Evolutionary conservation across 2,797 vertebrate species (phyloP).

Genomic region (Amblyraja radiata): DNA sequence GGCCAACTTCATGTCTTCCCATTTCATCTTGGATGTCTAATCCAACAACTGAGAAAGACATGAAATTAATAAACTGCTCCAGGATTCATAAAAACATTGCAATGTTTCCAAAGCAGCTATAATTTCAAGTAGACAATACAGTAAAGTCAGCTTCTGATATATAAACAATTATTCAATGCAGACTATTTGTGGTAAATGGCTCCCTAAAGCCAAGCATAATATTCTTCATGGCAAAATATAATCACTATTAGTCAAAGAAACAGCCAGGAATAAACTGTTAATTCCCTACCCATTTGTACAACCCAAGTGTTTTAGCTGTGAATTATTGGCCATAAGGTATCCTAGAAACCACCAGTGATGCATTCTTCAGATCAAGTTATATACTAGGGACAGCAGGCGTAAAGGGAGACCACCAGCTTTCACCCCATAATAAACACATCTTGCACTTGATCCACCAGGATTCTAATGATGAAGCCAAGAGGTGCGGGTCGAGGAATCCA

Average conservation of each 20-base stretch:
- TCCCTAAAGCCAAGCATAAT: background rate
- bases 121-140: too few species aligned
- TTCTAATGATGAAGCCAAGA: too few species aligned
- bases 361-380: too few species aligned
- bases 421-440: too few species aligned
- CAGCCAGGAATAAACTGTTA: background rate
- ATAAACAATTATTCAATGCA: background rate
- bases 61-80: background rate
- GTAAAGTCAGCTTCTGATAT: background rate
- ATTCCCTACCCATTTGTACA: background rate
- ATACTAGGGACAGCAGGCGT: too few species aligned
- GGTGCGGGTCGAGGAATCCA: too few species aligned
- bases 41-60: slow-evolving; percentile 74
- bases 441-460: too few species aligned
- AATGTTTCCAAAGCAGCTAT: background rate
- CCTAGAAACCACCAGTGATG: too few species aligned
- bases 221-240: background rate
- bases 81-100: background rate
- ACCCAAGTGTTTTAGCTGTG: background rate
- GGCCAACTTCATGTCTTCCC: slow-evolving; percentile 95
- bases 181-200: background rate
- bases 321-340: background rate
- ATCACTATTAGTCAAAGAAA: background rate
- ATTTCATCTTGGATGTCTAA: slow-evolving; percentile 98
- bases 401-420: too few species aligned